Conservation (phyloP, 53 echinoderm and acorn worm genomes). For the Astropecten irregularis region DNA sequence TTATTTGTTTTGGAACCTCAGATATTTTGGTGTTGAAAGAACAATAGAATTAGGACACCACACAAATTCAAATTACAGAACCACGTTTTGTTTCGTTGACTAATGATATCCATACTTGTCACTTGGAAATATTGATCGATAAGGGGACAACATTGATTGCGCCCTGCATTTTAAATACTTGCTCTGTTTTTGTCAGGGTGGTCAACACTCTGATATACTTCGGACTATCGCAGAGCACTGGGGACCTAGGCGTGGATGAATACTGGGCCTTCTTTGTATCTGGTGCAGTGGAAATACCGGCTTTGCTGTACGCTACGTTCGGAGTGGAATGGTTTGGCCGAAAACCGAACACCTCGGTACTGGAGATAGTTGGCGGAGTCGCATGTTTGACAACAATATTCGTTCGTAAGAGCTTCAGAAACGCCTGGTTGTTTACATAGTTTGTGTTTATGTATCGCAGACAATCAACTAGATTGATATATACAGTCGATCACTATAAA, state of each 20-base stretch:
- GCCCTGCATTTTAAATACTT: background rate
- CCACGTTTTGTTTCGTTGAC: no score
- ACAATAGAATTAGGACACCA: no score
- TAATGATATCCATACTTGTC: background rate
- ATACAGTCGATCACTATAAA: background rate
- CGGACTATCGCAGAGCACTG: slow-evolving; percentile 64
- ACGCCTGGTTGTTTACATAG: background rate
- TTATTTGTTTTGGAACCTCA: background rate
- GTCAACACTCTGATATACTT: slow-evolving; percentile 68
- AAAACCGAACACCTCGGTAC: background rate
- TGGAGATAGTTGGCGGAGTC: slow-evolving; percentile 65
- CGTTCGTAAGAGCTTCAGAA: slow-evolving; percentile 53
- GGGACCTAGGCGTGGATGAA: slow-evolving; percentile 58
- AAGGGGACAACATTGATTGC: background rate
- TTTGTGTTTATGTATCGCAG: background rate
- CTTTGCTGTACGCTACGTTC: slow-evolving; percentile 8
- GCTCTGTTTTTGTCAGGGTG: slow-evolving; percentile 17
- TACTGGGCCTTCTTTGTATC: slow-evolving; percentile 55
- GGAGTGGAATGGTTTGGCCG: slow-evolving; percentile 51
- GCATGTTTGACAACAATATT: slow-evolving; percentile 72
- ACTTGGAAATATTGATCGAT: background rate
- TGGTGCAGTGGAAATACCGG: slow-evolving; percentile 62
- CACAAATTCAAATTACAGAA: background rate
- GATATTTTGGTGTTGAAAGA: background rate
- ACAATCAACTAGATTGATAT: background rate